phyloP scores from a whole-genome alignment of 2,797 vertebrate genomes.

The Spea hammondii region DNA sequence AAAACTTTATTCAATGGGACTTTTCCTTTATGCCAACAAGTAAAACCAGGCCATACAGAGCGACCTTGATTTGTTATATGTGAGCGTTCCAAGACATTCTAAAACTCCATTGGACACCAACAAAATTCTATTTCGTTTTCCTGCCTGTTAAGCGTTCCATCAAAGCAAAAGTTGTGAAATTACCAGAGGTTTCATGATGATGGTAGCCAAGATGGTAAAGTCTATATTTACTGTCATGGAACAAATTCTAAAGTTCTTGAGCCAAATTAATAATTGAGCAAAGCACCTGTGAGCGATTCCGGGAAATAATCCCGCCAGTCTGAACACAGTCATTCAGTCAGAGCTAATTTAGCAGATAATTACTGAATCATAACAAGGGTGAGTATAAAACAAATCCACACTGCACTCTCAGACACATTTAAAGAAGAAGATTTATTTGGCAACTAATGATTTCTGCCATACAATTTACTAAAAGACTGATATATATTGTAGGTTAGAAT shows the following conservation, averaged over 20 bases:
- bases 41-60: too few relatives aligned
- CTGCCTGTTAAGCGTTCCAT: too few relatives aligned
- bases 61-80: too few relatives aligned
- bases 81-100: too few relatives aligned
- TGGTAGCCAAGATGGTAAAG: neutral
- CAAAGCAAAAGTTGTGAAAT: neutral
- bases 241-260: neutral
- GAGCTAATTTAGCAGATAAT: conserved; percentile 21
- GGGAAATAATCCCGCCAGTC: neutral
- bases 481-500: too few relatives aligned
- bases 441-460: neutral
- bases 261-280: conserved; percentile 4
- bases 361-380: neutral
- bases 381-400: conserved; percentile 1
- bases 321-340: neutral
- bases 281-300: neutral
- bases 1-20: too few relatives aligned
- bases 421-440: neutral
- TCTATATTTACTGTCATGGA: neutral
- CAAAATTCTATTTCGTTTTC: too few relatives aligned
- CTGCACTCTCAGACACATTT: neutral
- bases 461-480: too few relatives aligned
- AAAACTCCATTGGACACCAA: neutral
- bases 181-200: neutral
- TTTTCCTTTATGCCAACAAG: too few relatives aligned